Evolutionary conservation across 2,113 vertebrate species (phyloP).

Genomic region (Plestiodon gilberti): DNA sequence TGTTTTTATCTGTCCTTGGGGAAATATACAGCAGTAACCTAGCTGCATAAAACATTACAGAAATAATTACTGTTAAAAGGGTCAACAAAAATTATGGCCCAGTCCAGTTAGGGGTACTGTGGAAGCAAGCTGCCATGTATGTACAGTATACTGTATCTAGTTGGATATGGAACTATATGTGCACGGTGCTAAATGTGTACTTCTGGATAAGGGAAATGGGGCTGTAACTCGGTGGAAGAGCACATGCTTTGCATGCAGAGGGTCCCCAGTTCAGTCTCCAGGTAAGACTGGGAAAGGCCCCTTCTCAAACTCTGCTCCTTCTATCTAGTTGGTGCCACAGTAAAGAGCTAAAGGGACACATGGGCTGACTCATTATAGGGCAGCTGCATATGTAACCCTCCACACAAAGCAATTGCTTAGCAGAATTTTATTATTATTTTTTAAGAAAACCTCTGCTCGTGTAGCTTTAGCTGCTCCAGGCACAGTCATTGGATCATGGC

Average conservation of each 20-base stretch:
- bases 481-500: neutral
- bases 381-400: no score
- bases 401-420: neutral
- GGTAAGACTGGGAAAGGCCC: neutral
- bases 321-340: neutral
- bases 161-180: neutral
- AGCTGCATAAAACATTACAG: neutral
- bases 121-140: neutral
- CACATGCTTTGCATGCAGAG: no score
- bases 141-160: no score
- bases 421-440: neutral
- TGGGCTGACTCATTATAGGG: no score
- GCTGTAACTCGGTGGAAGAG: neutral
- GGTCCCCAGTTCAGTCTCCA: no score
- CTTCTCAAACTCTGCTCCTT: neutral
- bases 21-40: neutral
- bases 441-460: neutral
- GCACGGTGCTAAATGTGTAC: neutral
- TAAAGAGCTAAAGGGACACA: no score
- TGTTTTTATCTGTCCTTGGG: conserved; percentile 1
- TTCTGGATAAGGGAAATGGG: neutral
- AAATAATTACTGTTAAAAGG: neutral
- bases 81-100: neutral
- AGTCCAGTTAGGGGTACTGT: neutral
- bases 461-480: neutral